Evolutionary conservation across 2,113 vertebrate species (phyloP).

Genomic region (Cyphomyrus plagiostoma): DNA sequence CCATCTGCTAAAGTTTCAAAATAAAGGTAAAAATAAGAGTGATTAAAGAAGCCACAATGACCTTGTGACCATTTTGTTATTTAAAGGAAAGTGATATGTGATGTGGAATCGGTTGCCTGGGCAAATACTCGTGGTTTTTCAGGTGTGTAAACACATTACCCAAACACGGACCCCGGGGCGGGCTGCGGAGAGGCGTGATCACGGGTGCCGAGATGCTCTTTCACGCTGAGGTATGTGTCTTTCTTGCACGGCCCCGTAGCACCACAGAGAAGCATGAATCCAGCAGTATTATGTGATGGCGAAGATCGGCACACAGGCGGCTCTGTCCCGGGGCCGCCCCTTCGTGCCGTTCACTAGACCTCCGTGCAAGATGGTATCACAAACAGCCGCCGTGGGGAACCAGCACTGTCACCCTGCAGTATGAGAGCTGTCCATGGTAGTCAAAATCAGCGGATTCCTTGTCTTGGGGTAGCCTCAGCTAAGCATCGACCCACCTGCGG

Average conservation of each 20-base stretch:
- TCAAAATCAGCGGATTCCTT: neutral
- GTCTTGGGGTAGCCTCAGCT: neutral
- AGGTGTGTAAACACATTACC: conserved; percentile 12
- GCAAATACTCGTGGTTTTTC: conserved; percentile 3
- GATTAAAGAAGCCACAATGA: neutral
- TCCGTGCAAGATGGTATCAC: neutral
- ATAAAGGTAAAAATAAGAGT: neutral
- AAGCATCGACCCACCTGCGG: neutral
- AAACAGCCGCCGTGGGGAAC: neutral
- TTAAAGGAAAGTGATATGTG: neutral
- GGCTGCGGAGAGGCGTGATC: neutral
- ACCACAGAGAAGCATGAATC: neutral
- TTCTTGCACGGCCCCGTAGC: neutral
- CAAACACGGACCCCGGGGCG: neutral
- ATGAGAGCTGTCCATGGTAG: conserved; percentile 1
- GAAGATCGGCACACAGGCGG: neutral
- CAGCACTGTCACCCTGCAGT: neutral
- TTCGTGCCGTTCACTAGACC: neutral
- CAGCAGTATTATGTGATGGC: neutral
- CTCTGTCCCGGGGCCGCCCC: neutral
- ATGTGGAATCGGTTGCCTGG: neutral
- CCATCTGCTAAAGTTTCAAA: neutral
- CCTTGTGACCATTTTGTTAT: neutral
- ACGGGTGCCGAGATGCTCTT: neutral
- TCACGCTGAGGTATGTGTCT: neutral